Conservation (phyloP, 1,140 invertebrate genomes). For the Brachionus paranguensis region DNA sequence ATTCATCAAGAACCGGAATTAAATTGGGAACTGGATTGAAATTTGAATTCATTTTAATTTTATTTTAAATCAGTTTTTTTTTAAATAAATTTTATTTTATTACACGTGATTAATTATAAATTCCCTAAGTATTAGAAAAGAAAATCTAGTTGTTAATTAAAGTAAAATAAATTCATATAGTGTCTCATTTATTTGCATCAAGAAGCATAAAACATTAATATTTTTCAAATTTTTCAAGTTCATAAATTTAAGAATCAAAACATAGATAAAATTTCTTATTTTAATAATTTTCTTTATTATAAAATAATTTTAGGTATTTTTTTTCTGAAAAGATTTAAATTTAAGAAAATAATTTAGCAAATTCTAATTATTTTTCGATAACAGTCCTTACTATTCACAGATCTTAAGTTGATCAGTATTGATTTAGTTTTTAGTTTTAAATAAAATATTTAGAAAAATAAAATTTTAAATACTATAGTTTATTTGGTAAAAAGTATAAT, state of each 20-base stretch:
- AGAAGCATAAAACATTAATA: neutral
- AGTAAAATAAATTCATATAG: neutral
- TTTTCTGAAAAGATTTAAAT: too few species aligned
- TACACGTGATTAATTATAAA: neutral
- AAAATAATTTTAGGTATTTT: too few species aligned
- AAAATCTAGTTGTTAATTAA: neutral
- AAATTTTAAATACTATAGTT: too few species aligned
- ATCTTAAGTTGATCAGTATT: too few species aligned
- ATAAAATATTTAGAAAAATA: too few species aligned
- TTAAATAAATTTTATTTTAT: neutral
- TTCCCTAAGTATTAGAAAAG: neutral
- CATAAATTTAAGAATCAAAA: too few species aligned
- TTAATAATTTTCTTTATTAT: neutral
- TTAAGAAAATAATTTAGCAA: too few species aligned
- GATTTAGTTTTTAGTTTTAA: too few species aligned
- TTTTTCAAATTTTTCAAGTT: neutral
- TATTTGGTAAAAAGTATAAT: too few species aligned
- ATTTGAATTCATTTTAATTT: constrained; percentile 5
- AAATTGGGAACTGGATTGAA: neutral
- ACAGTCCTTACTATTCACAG: too few species aligned
- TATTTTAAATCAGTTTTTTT: neutral
- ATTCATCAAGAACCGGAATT: neutral
- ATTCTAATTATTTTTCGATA: too few species aligned
- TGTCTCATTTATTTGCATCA: neutral
- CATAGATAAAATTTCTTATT: too few species aligned